Evolutionary conservation across 1,140 invertebrate genomes (phyloP), one percentile per base, ranked within the genome.

Genomic region (Zaprionus kolodkinae): DNA sequence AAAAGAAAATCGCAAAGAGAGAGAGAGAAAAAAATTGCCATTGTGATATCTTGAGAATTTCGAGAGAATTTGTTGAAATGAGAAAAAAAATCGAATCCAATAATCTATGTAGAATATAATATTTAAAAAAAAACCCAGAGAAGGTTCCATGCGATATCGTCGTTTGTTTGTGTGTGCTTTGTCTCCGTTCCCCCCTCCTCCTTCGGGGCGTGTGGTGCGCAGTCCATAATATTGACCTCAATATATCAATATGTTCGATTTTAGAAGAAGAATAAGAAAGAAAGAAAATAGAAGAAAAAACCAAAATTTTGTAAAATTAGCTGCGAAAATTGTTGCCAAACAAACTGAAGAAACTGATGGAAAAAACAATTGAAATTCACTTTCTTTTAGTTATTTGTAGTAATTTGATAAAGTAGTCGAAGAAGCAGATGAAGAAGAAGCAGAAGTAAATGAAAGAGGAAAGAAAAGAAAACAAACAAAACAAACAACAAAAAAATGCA

Each of bases 401-500:
- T 81, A 88, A 88, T 76, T 66, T 54, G 66, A 80, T 84, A 85
- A 78, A 88, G 83, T 77, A 87, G 87, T 74, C 50, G 36, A 73
- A 88, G 79, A 83, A 88, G 87, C 57, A 67, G 54, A 76, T 59
- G 35, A 4, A 63, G 63, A 54, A 45, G 63, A 45, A 50, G 48
- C 56, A 57, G 72, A 66, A 27, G 25, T n/a, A n/a, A 21, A 21
- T 21, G 21, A 21, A 21, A 21, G 27, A 30, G 3, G 27, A 30
- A 55, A 50, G 57, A 62, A 57, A 76, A 70, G 50, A 84, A 71
- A 77, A 80, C 50, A 72, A 78, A 72, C 64, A 77, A 74, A 68
- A 60, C 65, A 73, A 78, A 78, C 71, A 74, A 69, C 88, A 81
- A 88, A 88, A 89, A 89, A 89, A 89, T 89, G 85, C 85, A 89